These are phyloP conservation scores for Hirtodrosophila alboralis DNA, from an alignment of 2,888 invertebrate genomes.

Conservation along the genomic window DNA sequence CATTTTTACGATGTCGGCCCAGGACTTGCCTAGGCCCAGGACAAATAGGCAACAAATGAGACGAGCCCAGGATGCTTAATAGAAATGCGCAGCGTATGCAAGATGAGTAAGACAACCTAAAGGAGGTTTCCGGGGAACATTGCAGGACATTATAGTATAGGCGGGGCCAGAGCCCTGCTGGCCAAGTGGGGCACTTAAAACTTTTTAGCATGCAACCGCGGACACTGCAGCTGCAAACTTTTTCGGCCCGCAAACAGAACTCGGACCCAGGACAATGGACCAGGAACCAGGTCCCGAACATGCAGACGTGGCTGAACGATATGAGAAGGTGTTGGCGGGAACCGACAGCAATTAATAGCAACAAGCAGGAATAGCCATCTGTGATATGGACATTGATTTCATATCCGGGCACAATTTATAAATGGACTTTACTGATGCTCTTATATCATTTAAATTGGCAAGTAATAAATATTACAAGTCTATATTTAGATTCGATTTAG, in stretches of 20 bases:
- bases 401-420: not conserved
- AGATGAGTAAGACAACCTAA: conserved; percentile 26
- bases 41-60: conserved; percentile 75
- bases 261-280: too few species aligned
- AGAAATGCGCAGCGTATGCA: conserved; percentile 73
- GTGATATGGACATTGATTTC: conserved; percentile 14
- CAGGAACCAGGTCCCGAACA: not conserved
- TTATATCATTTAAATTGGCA: not conserved
- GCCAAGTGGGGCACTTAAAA: conserved; percentile 71
- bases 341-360: conserved; percentile 46
- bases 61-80: conserved; percentile 69
- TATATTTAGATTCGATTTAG: too few species aligned
- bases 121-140: too few species aligned
- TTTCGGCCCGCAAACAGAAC: conserved; percentile 34
- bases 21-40: conserved; percentile 42
- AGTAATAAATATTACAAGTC: too few species aligned
- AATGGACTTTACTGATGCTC: conserved; percentile 7
- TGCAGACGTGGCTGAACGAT: conserved; percentile 14
- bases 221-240: conserved; percentile 57
- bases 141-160: not conserved
- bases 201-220: conserved; percentile 73
- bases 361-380: conserved; percentile 16
- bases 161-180: conserved; percentile 12
- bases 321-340: conserved; percentile 30
- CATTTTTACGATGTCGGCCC: conserved; percentile 69